These are phyloP conservation scores for Margarornis squamiger DNA, from an alignment of 2,797 vertebrate species.

Conservation along the genomic window DNA sequence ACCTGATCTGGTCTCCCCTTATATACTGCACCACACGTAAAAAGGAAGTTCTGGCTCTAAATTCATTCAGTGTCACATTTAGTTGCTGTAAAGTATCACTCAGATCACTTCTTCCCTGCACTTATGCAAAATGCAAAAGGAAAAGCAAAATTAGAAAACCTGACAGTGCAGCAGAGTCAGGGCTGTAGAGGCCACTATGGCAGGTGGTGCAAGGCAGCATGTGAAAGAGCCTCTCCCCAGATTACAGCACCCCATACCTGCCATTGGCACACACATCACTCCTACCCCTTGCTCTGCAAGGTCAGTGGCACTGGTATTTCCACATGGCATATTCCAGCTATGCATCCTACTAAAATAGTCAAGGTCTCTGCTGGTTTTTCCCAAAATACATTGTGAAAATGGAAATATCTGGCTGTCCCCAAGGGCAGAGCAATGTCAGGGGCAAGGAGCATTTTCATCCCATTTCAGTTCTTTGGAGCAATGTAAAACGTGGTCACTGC, in stretches of 20 bases:
- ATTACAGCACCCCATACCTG: rapidly evolving
- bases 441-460: not conserved
- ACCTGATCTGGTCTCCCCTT: not conserved
- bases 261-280: not conserved
- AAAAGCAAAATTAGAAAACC: not conserved
- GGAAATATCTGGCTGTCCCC: not conserved
- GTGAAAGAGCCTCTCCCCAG: not conserved
- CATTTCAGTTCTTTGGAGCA: not conserved
- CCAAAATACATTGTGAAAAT: not conserved
- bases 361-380: not conserved
- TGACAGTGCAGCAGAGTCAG: not conserved
- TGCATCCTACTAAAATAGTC: not conserved
- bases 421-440: not conserved
- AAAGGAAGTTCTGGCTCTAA: not conserved
- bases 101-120: not conserved
- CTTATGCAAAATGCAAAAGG: not conserved
- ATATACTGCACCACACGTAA: rapidly evolving
- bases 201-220: not conserved
- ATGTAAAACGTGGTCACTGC: not conserved
- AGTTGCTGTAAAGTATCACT: not conserved
- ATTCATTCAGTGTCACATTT: not conserved
- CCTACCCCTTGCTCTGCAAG: not conserved
- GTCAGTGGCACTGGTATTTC: not conserved
- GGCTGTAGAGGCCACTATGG: not conserved
- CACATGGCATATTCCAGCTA: not conserved